Percentiles rank a stretch among this genome's conserved stretches.
phyloP scores from a whole-genome alignment of 2,888 invertebrate species.

The Sarcophaga caerulescens region DNA sequence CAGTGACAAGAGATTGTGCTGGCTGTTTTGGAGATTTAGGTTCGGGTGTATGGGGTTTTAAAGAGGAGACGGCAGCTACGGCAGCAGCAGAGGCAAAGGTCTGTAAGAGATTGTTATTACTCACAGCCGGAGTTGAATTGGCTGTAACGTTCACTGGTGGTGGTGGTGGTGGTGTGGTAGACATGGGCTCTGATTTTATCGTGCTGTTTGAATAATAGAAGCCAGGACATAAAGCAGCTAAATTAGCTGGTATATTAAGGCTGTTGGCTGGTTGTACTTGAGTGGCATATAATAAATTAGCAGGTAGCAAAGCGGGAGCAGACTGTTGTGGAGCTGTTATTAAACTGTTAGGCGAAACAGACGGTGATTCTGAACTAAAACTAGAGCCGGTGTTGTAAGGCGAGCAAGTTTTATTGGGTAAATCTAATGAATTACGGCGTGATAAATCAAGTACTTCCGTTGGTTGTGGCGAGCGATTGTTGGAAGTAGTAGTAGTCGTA shows the following conservation, averaged over 20 bases:
- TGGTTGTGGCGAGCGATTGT: constrained; percentile 36
- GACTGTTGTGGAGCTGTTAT: constrained; percentile 34
- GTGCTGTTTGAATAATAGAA: constrained; percentile 50
- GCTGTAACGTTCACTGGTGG: constrained; percentile 4
- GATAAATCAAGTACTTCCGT: constrained; percentile 80
- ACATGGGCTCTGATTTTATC: constrained; percentile 57
- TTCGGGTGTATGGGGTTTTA: constrained; percentile 45
- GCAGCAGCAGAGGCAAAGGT: constrained; percentile 71
- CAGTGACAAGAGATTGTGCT: constrained; percentile 49
- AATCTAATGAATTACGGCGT: constrained; percentile 78
- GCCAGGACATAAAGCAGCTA: constrained; percentile 47
- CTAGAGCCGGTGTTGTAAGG: constrained; percentile 79
- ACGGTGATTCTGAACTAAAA: constrained; percentile 76
- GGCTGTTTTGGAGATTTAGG: constrained; percentile 71
- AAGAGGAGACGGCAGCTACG: constrained; percentile 64
- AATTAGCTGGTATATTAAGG: constrained; percentile 42
- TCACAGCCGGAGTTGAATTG: constrained; percentile 23
- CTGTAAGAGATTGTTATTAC: constrained; percentile 69
- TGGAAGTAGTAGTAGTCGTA: constrained; percentile 19
- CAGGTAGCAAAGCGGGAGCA: constrained; percentile 17
- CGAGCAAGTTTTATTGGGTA: constrained; percentile 78
- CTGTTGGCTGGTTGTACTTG: constrained; percentile 33
- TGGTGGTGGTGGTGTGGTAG: constrained; percentile 66
- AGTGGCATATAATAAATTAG: constrained; percentile 48
- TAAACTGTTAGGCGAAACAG: constrained; percentile 70